A percentile compares a stretch with the other conserved stretches of the same genome.
These are phyloP conservation scores for Bolborhynchus lineola DNA, from an alignment of 2,113 vertebrate species.

Conservation along the genomic window DNA sequence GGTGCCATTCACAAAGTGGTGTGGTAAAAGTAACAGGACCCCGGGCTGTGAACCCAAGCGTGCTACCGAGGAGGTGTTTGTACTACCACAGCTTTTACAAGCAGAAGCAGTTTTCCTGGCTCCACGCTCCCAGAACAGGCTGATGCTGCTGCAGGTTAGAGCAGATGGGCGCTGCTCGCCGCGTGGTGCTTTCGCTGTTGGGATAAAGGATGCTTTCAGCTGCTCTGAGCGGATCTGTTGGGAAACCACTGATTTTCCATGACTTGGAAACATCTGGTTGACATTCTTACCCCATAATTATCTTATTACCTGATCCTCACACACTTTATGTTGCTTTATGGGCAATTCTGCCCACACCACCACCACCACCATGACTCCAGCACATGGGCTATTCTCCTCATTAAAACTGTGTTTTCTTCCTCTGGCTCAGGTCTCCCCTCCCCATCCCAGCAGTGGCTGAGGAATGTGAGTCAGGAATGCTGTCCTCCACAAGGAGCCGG, in stretches of 20 bases:
- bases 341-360: background rate
- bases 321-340: background rate
- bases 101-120: background rate
- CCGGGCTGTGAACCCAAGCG: background rate
- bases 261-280: background rate
- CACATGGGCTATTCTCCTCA: background rate
- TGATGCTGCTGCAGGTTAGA: background rate
- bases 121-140: background rate
- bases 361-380: background rate
- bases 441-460: slow-evolving; percentile 68
- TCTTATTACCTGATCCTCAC: background rate
- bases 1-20: background rate
- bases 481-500: slow-evolving; percentile 71
- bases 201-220: background rate
- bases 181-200: background rate
- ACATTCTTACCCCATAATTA: background rate
- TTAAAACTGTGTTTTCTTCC: background rate
- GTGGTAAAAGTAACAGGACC: background rate
- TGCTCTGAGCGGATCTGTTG: background rate
- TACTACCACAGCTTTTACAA: background rate
- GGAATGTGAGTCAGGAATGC: slow-evolving; percentile 86
- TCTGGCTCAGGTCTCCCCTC: background rate
- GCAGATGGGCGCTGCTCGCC: fast-evolving
- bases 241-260: background rate
- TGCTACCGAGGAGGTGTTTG: background rate